These are phyloP conservation scores for Umimayanthus chanpuru DNA, from an alignment of 92 coral and sea anemone genomes.

Conservation along the genomic window DNA sequence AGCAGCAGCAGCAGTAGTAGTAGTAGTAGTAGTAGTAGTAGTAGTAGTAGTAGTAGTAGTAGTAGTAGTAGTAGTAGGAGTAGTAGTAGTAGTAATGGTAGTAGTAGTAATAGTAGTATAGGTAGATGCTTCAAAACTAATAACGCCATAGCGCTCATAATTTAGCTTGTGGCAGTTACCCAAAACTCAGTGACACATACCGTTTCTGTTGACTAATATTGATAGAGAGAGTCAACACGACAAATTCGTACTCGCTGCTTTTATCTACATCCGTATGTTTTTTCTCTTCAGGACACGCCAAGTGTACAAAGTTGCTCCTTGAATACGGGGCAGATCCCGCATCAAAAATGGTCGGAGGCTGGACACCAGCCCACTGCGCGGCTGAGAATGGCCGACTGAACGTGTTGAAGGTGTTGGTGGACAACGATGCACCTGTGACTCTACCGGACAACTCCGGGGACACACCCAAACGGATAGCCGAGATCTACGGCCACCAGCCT, in stretches of 20 bases:
- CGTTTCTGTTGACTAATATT: no score
- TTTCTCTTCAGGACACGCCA: conserved; percentile 75
- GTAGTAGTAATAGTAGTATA: no score
- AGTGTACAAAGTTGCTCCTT: conserved; percentile 86
- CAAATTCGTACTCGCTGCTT: not conserved
- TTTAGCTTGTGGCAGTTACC: no score
- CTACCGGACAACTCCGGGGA: conserved; percentile 86
- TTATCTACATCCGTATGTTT: not conserved
- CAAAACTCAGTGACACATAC: no score
- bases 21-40: no score
- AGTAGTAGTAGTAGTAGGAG: no score
- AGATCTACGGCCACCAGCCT: conserved; percentile 85
- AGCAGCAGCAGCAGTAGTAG: no score
- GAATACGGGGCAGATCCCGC: conserved; percentile 95
- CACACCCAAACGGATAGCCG: conserved; percentile 88
- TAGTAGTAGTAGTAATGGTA: no score
- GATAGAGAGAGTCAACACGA: not conserved
- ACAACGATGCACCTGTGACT: conserved; percentile 82
- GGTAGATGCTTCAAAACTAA: no score
- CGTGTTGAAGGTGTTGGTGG: conserved; percentile 76
- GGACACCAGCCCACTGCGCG: conserved; percentile 99
- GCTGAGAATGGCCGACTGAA: conserved; percentile 86
- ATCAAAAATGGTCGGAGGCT: conserved; percentile 94
- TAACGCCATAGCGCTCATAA: no score
- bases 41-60: no score